These are phyloP conservation scores for Lophotis ruficrista DNA, from an alignment of 2,113 vertebrate genomes.

Conservation along the genomic window DNA sequence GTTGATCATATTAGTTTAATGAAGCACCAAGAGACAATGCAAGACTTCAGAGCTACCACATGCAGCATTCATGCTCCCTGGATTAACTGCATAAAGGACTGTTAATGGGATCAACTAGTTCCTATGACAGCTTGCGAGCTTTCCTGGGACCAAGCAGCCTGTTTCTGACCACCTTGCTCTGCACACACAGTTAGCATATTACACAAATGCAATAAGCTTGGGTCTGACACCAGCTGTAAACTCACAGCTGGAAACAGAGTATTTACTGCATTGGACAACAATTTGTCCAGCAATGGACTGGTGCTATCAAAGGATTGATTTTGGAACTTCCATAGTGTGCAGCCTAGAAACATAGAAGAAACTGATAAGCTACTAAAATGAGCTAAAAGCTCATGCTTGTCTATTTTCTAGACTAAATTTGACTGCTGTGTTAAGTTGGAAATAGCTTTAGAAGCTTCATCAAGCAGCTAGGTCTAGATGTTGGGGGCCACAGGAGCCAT, in stretches of 20 bases:
- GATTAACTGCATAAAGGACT: neutral
- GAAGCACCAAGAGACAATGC: neutral
- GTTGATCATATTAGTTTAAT: neutral
- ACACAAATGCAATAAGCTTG: neutral
- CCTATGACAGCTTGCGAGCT: neutral
- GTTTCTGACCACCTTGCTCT: neutral
- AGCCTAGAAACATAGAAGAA: neutral
- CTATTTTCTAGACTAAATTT: neutral
- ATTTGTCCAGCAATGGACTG: neutral
- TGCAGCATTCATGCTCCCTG: neutral
- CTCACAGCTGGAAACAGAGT: neutral
- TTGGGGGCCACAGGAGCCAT: neutral
- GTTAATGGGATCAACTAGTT: neutral
- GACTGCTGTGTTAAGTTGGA: neutral
- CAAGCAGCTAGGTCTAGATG: neutral
- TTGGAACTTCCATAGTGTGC: neutral
- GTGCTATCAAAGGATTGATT: neutral
- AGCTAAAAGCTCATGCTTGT: neutral
- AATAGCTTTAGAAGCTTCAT: neutral
- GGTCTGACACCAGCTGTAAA: neutral
- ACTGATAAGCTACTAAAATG: fast-evolving
- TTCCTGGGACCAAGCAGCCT: neutral
- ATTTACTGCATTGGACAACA: neutral
- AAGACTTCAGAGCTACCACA: neutral
- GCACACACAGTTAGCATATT: neutral